Evolutionary conservation across 2,888 invertebrate genomes (phyloP).

Genomic region (Sarcophaga subvicina): DNA sequence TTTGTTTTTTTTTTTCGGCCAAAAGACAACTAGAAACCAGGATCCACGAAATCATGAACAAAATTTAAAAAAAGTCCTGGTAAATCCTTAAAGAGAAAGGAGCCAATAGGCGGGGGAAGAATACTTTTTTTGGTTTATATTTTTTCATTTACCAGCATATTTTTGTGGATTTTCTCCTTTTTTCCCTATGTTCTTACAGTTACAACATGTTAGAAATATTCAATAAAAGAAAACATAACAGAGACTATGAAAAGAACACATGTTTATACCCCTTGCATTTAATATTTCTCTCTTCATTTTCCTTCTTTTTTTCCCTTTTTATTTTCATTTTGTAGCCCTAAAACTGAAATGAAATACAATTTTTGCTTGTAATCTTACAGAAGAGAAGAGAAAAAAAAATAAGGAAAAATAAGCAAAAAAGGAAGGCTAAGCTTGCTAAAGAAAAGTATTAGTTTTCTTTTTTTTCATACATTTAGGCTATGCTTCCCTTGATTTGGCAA

Average conservation of each 20-base stretch:
- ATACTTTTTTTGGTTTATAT: neutral
- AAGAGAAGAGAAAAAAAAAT: neutral
- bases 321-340: neutral
- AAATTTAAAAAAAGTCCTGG: neutral
- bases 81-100: no score
- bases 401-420: neutral
- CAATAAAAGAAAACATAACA: neutral
- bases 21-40: neutral
- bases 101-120: no score
- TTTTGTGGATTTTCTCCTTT: neutral
- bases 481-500: slow-evolving; percentile 1
- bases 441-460: neutral
- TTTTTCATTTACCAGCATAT: neutral
- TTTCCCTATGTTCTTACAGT: slow-evolving; percentile 21
- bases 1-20: neutral
- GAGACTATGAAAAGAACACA: slow-evolving; percentile 8
- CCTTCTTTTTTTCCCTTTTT: neutral
- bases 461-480: neutral
- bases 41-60: neutral
- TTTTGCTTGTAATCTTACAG: neutral
- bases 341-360: neutral
- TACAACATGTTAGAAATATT: slow-evolving; percentile 37
- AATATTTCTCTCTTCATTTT: neutral
- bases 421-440: neutral
- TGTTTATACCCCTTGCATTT: neutral